These are phyloP conservation scores for Furnarius figulus DNA, from an alignment of 2,113 vertebrate genomes.

Conservation along the genomic window DNA sequence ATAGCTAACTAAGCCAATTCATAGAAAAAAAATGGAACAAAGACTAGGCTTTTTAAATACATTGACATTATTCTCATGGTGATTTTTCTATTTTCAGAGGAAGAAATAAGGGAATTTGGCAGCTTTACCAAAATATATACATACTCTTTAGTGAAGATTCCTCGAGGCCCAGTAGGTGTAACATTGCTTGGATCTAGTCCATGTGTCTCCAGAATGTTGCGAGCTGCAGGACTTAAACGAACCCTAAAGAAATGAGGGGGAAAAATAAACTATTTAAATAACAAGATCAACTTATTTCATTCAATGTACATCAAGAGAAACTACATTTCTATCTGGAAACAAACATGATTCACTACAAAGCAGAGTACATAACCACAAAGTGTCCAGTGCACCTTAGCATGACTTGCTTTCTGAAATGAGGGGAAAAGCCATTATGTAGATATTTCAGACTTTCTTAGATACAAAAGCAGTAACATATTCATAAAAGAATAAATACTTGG, in stretches of 20 bases:
- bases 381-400: not conserved
- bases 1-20: not conserved
- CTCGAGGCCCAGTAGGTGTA: slow-evolving; percentile 86
- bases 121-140: slow-evolving; percentile 59
- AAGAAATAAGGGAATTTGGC: not conserved
- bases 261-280: not conserved
- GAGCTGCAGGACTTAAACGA: slow-evolving; percentile 92
- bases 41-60: not conserved
- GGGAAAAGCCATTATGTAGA: not conserved
- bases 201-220: slow-evolving; percentile 88
- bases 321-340: not conserved
- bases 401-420: not conserved
- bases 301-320: not conserved
- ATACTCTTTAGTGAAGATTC: slow-evolving; percentile 95
- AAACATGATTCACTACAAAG: not conserved
- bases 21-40: not conserved
- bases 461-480: not conserved
- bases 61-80: not conserved
- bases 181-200: slow-evolving; percentile 80
- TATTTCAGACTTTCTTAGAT: not conserved
- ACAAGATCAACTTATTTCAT: not conserved
- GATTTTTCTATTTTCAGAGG: not conserved
- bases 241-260: slow-evolving; percentile 72
- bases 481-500: not conserved
- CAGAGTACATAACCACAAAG: not conserved